These are phyloP conservation scores for Catharus ustulatus DNA, from an alignment of 2,797 vertebrate genomes.

Conservation along the genomic window DNA sequence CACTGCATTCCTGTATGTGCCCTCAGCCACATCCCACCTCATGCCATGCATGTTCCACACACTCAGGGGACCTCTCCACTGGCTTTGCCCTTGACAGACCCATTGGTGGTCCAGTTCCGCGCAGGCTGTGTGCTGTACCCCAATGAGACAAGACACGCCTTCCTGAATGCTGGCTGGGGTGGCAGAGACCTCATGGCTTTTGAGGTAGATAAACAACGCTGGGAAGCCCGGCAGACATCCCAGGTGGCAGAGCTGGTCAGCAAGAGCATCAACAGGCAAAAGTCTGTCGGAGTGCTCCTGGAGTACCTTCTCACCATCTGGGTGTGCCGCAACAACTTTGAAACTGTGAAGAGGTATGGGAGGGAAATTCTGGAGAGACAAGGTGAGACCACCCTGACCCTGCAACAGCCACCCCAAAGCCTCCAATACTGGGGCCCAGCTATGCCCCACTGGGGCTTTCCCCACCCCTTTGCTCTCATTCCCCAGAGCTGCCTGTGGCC, in stretches of 20 bases:
- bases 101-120: neutral
- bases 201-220: neutral
- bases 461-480: neutral
- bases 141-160: neutral
- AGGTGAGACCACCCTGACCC: neutral
- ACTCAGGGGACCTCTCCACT: neutral
- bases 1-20: neutral
- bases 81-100: neutral
- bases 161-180: neutral
- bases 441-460: fast-evolving
- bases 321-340: neutral
- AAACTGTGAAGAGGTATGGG: neutral
- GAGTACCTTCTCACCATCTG: neutral
- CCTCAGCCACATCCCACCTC: neutral
- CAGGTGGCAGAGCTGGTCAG: neutral
- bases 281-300: neutral
- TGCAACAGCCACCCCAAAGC: neutral
- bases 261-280: neutral
- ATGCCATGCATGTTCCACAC: neutral
- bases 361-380: neutral
- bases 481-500: neutral
- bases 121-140: neutral
- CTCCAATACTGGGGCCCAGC: neutral
- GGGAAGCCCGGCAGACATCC: neutral
- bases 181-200: neutral